Percentiles rank a stretch among this genome's conserved stretches.
These are phyloP conservation scores for Candoia aspera DNA, from an alignment of 2,113 vertebrate species.

Conservation along the genomic window DNA sequence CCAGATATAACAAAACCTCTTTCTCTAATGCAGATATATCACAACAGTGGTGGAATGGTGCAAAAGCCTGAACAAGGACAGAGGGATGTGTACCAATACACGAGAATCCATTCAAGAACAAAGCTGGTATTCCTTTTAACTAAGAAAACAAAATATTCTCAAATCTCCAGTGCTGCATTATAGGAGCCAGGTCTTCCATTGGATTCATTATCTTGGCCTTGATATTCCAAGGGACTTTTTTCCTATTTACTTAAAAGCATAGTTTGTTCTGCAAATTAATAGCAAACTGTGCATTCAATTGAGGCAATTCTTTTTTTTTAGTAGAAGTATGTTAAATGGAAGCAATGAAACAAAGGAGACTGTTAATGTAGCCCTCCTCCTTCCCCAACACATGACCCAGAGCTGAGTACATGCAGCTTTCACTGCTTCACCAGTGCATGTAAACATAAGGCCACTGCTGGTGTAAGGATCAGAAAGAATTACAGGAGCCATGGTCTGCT, in stretches of 20 bases:
- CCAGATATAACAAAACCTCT: neutral
- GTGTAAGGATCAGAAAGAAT: too few relatives aligned
- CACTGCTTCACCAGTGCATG: too few relatives aligned
- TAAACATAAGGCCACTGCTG: too few relatives aligned
- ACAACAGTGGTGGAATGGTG: constrained; percentile 73
- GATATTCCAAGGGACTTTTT: neutral
- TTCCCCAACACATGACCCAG: too few relatives aligned
- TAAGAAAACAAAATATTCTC: constrained; percentile 26
- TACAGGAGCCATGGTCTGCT: too few relatives aligned
- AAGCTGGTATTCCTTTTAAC: constrained; percentile 69
- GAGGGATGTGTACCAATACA: constrained; percentile 9
- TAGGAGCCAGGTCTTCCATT: neutral
- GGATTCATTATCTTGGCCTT: neutral
- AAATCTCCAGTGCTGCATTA: neutral
- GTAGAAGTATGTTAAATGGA: neutral
- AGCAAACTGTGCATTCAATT: neutral
- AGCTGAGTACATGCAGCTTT: too few relatives aligned
- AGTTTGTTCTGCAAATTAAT: neutral
- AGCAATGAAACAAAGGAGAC: neutral
- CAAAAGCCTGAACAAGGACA: constrained; percentile 59
- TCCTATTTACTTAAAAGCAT: neutral
- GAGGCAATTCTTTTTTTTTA: neutral
- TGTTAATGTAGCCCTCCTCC: neutral
- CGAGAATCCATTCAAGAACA: constrained; percentile 47
- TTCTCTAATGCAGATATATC: constrained; percentile 69